phyloP scores from a whole-genome alignment of 2,888 invertebrate genomes.

The Tenthredo scrophulariae region DNA sequence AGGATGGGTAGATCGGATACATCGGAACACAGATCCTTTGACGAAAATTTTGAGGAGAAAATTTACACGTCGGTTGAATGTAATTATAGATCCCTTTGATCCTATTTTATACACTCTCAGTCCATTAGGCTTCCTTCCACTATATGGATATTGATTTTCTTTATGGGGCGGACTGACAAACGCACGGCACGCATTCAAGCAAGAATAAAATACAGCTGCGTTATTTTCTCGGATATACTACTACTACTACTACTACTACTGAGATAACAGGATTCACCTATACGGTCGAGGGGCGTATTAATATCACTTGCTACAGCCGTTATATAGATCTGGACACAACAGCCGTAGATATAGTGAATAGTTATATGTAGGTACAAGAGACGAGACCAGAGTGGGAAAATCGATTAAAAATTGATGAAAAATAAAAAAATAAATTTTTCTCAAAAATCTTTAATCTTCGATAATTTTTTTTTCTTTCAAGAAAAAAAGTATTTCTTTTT shows the following conservation, averaged over 20 bases:
- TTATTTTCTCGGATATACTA: conserved; percentile 11
- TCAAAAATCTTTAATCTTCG: too few relatives aligned
- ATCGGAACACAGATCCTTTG: conserved; percentile 28
- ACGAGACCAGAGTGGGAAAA: too few relatives aligned
- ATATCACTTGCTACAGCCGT: conserved; percentile 22
- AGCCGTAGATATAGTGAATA: background rate
- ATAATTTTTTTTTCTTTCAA: too few relatives aligned
- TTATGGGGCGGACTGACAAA: conserved; percentile 29
- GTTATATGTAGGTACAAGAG: background rate
- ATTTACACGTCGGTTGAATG: conserved; percentile 56
- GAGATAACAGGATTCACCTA: conserved; percentile 2
- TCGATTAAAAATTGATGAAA: too few relatives aligned
- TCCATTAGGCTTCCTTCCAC: conserved; percentile 59
- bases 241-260: background rate
- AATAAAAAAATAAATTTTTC: too few relatives aligned
- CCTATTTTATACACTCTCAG: conserved; percentile 57
- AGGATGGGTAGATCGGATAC: background rate
- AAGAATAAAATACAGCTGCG: conserved; percentile 39
- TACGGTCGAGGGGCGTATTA: conserved; percentile 30
- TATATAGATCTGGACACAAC: conserved; percentile 28
- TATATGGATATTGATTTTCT: conserved; percentile 56
- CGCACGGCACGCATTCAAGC: conserved; percentile 28
- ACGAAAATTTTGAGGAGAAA: conserved; percentile 48
- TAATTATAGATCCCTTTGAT: conserved; percentile 60
- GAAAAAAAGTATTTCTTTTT: too few relatives aligned